Conservation (phyloP, 1,140 invertebrate species). For the Belonocnema kinseyi region DNA sequence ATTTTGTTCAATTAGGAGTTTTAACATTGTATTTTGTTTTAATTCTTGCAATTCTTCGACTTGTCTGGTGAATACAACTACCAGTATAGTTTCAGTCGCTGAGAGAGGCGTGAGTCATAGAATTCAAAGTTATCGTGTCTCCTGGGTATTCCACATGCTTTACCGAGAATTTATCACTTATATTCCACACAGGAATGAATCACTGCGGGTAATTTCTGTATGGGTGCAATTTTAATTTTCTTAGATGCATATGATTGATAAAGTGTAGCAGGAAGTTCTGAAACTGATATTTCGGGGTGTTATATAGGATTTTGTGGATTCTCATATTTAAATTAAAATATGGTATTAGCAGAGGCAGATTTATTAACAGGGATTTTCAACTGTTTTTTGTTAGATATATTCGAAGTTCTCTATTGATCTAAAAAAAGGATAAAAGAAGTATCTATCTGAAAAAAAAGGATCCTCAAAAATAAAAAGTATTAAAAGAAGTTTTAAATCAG, state of each 20-base stretch:
- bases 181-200: conserved; percentile 16
- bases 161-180: conserved; percentile 33
- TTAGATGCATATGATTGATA: conserved; percentile 13
- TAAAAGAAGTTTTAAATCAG: too few species aligned
- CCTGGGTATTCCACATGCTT: conserved; percentile 40
- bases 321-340: background rate
- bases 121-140: conserved; percentile 17
- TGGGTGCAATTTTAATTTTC: conserved; percentile 9
- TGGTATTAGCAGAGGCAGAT: too few species aligned
- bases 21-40: background rate
- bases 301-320: background rate
- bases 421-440: too few species aligned
- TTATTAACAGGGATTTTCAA: too few species aligned
- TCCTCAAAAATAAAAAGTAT: too few species aligned
- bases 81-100: background rate
- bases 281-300: background rate
- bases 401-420: too few species aligned
- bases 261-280: background rate
- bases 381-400: too few species aligned
- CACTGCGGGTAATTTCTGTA: conserved; percentile 6
- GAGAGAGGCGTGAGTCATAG: conserved; percentile 4
- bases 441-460: too few species aligned
- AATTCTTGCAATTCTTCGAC: background rate
- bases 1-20: too few species aligned
- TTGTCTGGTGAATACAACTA: conserved; percentile 1